A percentile compares a stretch with the other conserved stretches of the same genome.
These are phyloP conservation scores for Catocala nupta DNA, from an alignment of 2,888 invertebrate species.

Conservation along the genomic window DNA sequence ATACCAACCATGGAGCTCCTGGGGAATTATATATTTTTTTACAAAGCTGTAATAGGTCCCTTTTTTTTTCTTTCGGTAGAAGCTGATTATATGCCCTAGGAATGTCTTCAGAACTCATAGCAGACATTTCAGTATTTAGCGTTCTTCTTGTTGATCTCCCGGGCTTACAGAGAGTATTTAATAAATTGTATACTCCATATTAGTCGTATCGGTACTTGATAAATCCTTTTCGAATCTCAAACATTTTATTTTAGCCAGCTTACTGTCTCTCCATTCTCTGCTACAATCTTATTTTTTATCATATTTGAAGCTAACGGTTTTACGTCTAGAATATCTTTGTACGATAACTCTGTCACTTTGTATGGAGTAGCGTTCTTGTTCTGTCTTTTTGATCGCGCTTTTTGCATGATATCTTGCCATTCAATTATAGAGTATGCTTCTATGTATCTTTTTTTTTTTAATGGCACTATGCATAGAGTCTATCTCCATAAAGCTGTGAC, in stretches of 20 bases:
- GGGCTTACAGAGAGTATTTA: constrained; percentile 26
- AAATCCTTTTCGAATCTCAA: constrained; percentile 20
- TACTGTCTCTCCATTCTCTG: constrained; percentile 17
- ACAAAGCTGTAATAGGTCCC: constrained; percentile 28
- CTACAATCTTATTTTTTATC: constrained; percentile 20
- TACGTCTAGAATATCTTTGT: constrained; percentile 21
- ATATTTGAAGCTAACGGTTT: too few species aligned
- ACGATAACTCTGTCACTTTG: constrained; percentile 9
- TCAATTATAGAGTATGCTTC: background rate
- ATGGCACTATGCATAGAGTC: constrained; percentile 9
- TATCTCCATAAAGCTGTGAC: constrained; percentile 10
- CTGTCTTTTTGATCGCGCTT: constrained; percentile 15
- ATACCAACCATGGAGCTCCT: constrained; percentile 14
- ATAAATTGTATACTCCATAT: constrained; percentile 23
- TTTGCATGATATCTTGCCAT: constrained; percentile 1
- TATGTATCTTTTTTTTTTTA: constrained; percentile 3
- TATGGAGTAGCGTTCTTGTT: constrained; percentile 17
- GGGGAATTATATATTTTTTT: constrained; percentile 27
- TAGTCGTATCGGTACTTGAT: constrained; percentile 24
- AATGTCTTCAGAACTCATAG: constrained; percentile 20
- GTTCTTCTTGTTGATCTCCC: constrained; percentile 24
- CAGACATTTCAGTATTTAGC: constrained; percentile 14
- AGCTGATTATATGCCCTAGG: constrained; percentile 15
- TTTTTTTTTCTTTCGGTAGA: constrained; percentile 26
- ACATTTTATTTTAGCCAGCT: constrained; percentile 24